Conservation (phyloP, 2,888 invertebrate genomes). For the Anodontia alba region DNA sequence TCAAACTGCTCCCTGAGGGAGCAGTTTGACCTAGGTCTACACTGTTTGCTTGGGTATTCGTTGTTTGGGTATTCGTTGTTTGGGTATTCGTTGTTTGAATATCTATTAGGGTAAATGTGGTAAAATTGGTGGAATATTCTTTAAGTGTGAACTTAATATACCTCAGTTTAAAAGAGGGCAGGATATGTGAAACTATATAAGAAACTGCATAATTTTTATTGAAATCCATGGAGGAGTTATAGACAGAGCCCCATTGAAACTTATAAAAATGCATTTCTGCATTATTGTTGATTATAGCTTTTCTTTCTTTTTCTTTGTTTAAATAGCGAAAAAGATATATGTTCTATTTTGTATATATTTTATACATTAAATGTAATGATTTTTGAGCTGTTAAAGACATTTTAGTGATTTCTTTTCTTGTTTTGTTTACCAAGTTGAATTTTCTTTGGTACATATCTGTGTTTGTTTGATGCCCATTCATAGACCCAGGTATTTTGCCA, state of each 20-base stretch:
- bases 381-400: slow-evolving; percentile 3
- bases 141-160: not conserved
- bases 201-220: slow-evolving; percentile 2
- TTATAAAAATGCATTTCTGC: not conserved
- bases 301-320: slow-evolving; percentile 5
- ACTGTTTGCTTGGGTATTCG: no score
- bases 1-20: no score
- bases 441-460: slow-evolving; percentile 2
- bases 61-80: no score
- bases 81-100: no score
- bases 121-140: no score
- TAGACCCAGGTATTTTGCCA: no score
- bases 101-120: no score
- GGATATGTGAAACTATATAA: not conserved
- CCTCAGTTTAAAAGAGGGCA: not conserved
- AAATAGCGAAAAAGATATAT: not conserved
- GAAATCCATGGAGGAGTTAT: not conserved
- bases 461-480: not conserved
- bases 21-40: no score
- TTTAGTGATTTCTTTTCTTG: not conserved
- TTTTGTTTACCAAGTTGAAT: not conserved
- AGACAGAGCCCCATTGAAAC: not conserved
- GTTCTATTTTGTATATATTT: slow-evolving; percentile 7
- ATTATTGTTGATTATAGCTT: not conserved
- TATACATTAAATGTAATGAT: not conserved